Conservation (phyloP, 2,113 vertebrate genomes). For the Gambusia affinis region DNA sequence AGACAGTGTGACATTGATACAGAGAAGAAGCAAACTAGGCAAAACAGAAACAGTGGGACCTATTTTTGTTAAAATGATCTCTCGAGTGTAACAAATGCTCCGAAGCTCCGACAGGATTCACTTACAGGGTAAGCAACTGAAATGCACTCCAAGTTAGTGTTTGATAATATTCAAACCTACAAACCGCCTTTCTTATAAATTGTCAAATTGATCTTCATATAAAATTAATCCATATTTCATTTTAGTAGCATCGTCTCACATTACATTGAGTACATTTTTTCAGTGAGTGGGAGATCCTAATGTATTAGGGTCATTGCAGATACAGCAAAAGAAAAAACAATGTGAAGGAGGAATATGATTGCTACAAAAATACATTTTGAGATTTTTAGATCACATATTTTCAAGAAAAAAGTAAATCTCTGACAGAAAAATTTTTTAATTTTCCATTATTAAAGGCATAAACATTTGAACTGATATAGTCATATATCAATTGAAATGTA, state of each 20-base stretch:
- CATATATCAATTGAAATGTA: no score
- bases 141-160: conserved; percentile 65
- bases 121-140: conserved; percentile 57
- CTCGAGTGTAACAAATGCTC: neutral
- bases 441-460: no score
- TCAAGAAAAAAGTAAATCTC: no score
- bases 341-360: neutral
- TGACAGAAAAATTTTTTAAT: no score
- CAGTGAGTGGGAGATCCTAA: neutral
- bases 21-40: neutral
- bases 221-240: neutral
- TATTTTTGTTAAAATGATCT: conserved; percentile 33
- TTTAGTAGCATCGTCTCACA: neutral
- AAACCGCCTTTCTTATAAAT: conserved; percentile 56
- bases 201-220: conserved; percentile 50
- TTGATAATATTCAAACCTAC: conserved; percentile 48
- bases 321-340: neutral
- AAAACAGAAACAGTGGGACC: conserved; percentile 28
- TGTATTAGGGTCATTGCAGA: no score
- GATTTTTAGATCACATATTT: no score
- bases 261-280: neutral
- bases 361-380: no score
- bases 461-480: no score
- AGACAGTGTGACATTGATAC: conserved; percentile 5
- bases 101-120: conserved; percentile 38